phyloP scores from a whole-genome alignment of 2,797 vertebrate species.

The Xerus rutilus region DNA sequence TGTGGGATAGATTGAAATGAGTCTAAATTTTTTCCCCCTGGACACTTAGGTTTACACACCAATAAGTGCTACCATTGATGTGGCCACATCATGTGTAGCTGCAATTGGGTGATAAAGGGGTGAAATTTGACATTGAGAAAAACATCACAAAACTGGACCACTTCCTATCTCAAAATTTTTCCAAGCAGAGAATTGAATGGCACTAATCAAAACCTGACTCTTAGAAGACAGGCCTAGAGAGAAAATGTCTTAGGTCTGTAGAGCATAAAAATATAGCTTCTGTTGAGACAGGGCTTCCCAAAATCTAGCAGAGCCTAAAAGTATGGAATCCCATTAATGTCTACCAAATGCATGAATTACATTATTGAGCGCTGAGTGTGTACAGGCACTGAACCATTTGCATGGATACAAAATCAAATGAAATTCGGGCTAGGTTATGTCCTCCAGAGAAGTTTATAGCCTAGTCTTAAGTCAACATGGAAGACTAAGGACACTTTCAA shows the following conservation, averaged over 20 bases:
- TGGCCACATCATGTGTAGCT: not conserved
- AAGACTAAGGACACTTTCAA: not conserved
- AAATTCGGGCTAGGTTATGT: not conserved
- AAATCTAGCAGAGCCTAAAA: not conserved
- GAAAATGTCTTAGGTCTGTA: not conserved
- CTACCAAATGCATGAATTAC: not conserved
- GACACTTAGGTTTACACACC: not conserved
- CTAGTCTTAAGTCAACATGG: not conserved
- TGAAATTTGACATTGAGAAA: conserved; percentile 18
- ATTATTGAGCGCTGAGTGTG: not conserved
- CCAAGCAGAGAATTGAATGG: not conserved
- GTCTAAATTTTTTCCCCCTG: not conserved
- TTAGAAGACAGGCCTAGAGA: not conserved
- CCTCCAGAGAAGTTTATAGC: not conserved
- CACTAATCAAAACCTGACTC: conserved; percentile 36
- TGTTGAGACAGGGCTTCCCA: not conserved
- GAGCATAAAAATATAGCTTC: not conserved
- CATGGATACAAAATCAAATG: not conserved
- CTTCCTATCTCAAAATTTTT: not conserved
- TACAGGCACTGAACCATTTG: not conserved
- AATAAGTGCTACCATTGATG: not conserved
- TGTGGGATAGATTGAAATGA: not conserved
- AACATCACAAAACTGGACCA: conserved; percentile 48
- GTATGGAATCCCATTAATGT: not conserved
- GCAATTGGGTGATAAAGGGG: not conserved